phyloP scores from a whole-genome alignment of 2,113 vertebrate genomes.

The Genyomyrus donnyi region DNA sequence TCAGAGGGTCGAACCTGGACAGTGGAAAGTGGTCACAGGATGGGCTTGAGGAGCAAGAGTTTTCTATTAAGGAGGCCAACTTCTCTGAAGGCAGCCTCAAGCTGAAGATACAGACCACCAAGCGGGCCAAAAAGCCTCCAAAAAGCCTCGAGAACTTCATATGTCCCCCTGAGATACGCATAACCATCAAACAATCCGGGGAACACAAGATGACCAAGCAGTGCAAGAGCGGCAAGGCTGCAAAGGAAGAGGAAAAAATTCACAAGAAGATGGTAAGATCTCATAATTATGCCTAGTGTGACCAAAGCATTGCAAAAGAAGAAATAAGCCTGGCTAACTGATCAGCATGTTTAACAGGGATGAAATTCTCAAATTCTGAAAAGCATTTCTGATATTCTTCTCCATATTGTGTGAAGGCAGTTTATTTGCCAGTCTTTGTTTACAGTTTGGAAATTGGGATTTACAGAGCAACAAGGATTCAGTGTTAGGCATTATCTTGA shows the following conservation, averaged over 20 bases:
- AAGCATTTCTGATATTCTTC: background rate
- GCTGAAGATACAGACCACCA: constrained; percentile 97
- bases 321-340: background rate
- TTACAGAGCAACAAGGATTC: background rate
- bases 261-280: constrained; percentile 85
- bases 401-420: background rate
- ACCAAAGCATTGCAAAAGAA: background rate
- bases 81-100: constrained; percentile 96
- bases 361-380: background rate
- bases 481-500: background rate
- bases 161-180: constrained; percentile 94
- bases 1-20: constrained; percentile 75
- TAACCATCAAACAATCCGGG: constrained; percentile 87
- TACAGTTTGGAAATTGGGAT: background rate
- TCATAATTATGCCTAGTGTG: background rate
- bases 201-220: constrained; percentile 73
- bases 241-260: constrained; percentile 79
- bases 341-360: background rate
- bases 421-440: background rate
- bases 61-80: constrained; percentile 98
- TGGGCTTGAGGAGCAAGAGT: constrained; percentile 87
- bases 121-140: constrained; percentile 93
- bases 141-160: constrained; percentile 98
- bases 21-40: constrained; percentile 80
- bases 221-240: constrained; percentile 67